Conservation (phyloP, 1,140 invertebrate genomes). For the Drosophila leontia region DNA sequence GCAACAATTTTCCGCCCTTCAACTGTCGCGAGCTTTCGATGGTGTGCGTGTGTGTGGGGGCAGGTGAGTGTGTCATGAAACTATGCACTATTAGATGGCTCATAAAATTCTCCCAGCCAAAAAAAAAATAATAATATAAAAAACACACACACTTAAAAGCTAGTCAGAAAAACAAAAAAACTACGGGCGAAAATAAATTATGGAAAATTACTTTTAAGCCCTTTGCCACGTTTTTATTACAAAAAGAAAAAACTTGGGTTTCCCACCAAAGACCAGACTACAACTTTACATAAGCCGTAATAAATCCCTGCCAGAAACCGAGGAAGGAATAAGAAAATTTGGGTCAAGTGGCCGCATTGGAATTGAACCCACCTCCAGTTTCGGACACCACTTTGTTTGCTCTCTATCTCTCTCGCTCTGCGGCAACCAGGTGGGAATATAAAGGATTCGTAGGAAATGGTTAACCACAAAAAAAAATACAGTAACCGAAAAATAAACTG, state of each 20-base stretch:
- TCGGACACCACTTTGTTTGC: constrained; percentile 34
- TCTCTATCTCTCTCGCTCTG: constrained; percentile 20
- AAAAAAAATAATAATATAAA: constrained; percentile 5
- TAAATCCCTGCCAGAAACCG: constrained; percentile 41
- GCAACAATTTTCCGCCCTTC: constrained; percentile 70
- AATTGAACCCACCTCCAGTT: constrained; percentile 46
- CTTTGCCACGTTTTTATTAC: constrained; percentile 11
- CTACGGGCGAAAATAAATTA: constrained; percentile 24
- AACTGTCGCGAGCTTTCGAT: constrained; percentile 8
- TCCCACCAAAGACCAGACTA: constrained; percentile 2
- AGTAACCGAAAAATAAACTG: background rate
- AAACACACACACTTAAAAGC: background rate
- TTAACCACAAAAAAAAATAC: constrained; percentile 28
- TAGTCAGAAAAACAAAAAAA: background rate
- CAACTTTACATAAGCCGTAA: constrained; percentile 13
- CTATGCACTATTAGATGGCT: constrained; percentile 41
- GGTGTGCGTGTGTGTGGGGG: constrained; percentile 18
- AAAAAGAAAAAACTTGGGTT: constrained; percentile 1
- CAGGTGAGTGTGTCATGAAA: constrained; percentile 23
- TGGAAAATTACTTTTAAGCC: constrained; percentile 36
- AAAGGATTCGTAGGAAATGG: constrained; percentile 42
- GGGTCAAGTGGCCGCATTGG: constrained; percentile 65
- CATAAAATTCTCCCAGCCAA: constrained; percentile 27
- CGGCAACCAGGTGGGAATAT: constrained; percentile 26
- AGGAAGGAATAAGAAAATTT: constrained; percentile 46